phyloP scores from a whole-genome alignment of 2,113 vertebrate genomes.

The Pterocles gutturalis region DNA sequence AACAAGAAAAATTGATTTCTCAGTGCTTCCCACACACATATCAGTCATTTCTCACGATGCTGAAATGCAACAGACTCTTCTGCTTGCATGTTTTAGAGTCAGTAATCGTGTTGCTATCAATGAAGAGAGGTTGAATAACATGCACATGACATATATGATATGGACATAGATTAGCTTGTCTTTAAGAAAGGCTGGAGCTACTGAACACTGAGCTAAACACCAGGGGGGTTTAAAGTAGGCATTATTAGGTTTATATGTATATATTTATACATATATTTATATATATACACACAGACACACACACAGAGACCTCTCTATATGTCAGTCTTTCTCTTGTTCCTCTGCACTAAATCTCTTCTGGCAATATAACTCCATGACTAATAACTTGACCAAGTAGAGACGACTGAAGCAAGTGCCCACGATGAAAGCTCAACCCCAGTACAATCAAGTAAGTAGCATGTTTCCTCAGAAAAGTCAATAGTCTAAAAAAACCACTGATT shows the following conservation, averaged over 20 bases:
- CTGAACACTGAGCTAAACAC: neutral
- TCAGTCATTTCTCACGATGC: neutral
- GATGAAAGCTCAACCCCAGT: neutral
- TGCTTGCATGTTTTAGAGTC: neutral
- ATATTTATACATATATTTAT: too few species aligned
- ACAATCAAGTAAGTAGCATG: neutral
- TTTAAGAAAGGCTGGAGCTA: neutral
- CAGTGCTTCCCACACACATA: neutral
- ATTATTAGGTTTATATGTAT: neutral
- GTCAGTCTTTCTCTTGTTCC: neutral
- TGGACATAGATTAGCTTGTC: neutral
- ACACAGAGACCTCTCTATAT: accelerated
- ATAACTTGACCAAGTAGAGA: neutral
- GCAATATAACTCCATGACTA: neutral
- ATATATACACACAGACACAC: accelerated
- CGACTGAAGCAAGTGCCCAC: neutral
- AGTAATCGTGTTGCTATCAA: neutral
- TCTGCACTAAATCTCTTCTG: neutral
- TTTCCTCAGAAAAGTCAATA: neutral
- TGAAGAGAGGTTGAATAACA: neutral
- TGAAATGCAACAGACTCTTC: neutral
- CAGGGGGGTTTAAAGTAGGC: neutral
- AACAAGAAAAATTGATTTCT: neutral
- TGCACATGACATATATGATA: neutral
- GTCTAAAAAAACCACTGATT: neutral